These are phyloP conservation scores for Gulo gulo DNA, from an alignment of 2,113 vertebrate species.

Conservation along the genomic window DNA sequence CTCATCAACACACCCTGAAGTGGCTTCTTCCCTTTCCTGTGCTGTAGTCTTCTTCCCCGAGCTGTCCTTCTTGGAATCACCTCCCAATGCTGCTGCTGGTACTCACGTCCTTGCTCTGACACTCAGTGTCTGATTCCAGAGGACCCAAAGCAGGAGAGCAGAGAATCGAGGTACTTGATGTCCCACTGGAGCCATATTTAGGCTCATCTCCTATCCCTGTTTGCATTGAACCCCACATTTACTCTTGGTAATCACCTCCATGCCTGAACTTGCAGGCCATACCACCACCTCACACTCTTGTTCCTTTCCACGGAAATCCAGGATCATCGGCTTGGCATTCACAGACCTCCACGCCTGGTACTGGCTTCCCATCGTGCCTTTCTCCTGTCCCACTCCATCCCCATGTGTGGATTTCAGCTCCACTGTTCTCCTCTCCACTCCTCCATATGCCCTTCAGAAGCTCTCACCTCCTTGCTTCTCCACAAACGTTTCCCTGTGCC, in stretches of 20 bases:
- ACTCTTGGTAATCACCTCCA: background rate
- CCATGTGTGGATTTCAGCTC: rapidly evolving
- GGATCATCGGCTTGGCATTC: background rate
- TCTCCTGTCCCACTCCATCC: background rate
- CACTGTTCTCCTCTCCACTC: background rate
- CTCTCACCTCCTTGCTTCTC: background rate
- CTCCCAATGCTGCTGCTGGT: background rate
- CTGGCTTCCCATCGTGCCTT: background rate
- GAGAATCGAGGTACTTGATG: background rate
- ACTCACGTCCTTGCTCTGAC: background rate
- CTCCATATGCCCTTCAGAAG: background rate
- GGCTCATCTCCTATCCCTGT: background rate
- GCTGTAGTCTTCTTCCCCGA: rapidly evolving
- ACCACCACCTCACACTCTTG: background rate
- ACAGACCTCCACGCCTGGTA: background rate
- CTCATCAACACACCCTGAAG: background rate
- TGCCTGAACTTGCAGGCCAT: background rate
- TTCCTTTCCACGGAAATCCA: background rate
- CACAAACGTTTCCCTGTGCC: background rate
- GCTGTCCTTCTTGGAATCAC: background rate
- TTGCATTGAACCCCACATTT: background rate
- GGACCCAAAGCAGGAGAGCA: background rate
- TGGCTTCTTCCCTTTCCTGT: background rate
- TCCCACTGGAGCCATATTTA: too few species aligned
- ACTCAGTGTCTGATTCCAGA: background rate